Percentiles rank a stretch among this genome's conserved stretches.
Evolutionary conservation across 2,113 vertebrate species (phyloP).

Genomic region (Pimephales promelas): DNA sequence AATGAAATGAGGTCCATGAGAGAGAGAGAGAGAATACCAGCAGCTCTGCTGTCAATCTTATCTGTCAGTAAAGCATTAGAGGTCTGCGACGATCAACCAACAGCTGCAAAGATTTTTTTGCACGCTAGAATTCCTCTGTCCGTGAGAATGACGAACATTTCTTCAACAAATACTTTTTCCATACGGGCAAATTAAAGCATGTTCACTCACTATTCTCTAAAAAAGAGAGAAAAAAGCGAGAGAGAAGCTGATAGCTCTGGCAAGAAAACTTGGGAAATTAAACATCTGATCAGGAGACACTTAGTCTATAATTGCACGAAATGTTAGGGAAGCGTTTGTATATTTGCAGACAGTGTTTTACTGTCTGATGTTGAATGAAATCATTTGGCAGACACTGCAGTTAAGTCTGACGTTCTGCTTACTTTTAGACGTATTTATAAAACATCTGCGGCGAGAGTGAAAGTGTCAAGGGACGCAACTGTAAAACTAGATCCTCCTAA

Average conservation of each 20-base stretch:
- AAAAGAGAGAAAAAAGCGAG: no score
- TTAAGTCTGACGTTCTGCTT: background rate
- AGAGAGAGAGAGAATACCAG: constrained; percentile 35
- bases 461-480: background rate
- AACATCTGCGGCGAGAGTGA: background rate
- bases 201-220: constrained; percentile 1
- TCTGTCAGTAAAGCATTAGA: constrained; percentile 62
- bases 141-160: constrained; percentile 49
- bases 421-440: constrained; percentile 7
- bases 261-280: constrained; percentile 21
- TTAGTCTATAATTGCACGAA: background rate
- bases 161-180: constrained; percentile 41
- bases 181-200: constrained; percentile 39
- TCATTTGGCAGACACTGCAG: constrained; percentile 23
- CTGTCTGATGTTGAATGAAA: constrained; percentile 22
- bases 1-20: constrained; percentile 23
- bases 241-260: background rate
- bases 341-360: constrained; percentile 26
- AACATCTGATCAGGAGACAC: constrained; percentile 28
- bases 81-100: constrained; percentile 59
- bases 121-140: constrained; percentile 46
- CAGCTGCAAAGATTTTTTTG: constrained; percentile 67
- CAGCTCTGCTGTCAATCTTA: constrained; percentile 68
- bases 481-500: constrained; percentile 23
- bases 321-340: background rate